Base-by-base conservation (phyloP, 2,113 vertebrate species). In the Holacanthus passer region DNA sequence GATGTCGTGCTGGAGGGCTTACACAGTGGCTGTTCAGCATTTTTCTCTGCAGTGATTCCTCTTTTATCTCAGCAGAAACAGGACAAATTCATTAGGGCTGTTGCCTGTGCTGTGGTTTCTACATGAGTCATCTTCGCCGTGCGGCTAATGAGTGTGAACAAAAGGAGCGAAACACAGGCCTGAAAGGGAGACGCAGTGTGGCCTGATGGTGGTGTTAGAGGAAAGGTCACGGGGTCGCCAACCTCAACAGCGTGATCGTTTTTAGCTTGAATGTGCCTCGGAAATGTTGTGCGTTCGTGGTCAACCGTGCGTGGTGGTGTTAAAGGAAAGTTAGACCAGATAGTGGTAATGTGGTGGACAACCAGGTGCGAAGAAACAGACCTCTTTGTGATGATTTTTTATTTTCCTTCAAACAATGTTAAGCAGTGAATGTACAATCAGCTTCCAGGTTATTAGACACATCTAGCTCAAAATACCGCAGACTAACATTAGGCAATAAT, bases 41-140 rank as follows among this genome's bases (percentile, higher is more conserved):
- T 90, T n/a, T 90, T 84, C 76, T 69, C 76, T 52, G 45, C 32
- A 87, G 77, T 56, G 12, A 64, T 74, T 78, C 73, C 72, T 90
- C 73, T 91, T 80, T 84, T 80, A 87, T 90, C 86, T 82, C 69
- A 17, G 76, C 81, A 80, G 63, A 80, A 89, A 87, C 55, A 55
- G 53, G 73, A 82, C 77, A 81, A 71, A 82, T 86, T 82, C 62
- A 87, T 90, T 77, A 75, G 56, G 7, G 73, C 59, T 67, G 75
- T 81, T 75, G 78, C 76, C 59, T 77, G 4, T 64, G 31, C 47
- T 17, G 73, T 56, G 69, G 52, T 81, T 86, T 81, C 41, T 74
- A 29, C 65, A 64, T n/a, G 45, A 31, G 52, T 53, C 19, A 20
- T 64, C 29, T 7, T 74, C 71, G 58, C 75, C 63, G 43, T 1